Percentiles rank a stretch among this genome's conserved stretches.
Conservation (phyloP, 2,888 invertebrate species). For the Lepidocyrtoides sp. region DNA sequence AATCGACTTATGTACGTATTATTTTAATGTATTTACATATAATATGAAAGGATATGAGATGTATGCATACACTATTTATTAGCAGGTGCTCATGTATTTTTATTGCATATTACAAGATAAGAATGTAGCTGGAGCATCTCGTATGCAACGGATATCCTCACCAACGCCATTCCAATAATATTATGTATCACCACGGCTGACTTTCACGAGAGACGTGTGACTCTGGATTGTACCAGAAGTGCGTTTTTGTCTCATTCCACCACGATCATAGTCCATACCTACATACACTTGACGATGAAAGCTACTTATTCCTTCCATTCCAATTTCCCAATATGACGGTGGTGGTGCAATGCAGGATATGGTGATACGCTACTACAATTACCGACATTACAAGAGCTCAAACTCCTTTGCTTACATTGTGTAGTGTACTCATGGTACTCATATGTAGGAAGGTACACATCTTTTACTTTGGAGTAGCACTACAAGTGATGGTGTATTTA, state of each 20-base stretch:
- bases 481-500: too few species aligned
- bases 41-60: neutral
- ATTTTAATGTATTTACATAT: too few species aligned
- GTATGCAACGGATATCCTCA: constrained; percentile 45
- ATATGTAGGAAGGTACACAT: too few species aligned
- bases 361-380: neutral
- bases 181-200: neutral
- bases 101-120: constrained; percentile 53
- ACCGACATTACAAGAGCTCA: neutral
- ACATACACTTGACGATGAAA: constrained; percentile 23
- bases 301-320: constrained; percentile 18
- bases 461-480: too few species aligned
- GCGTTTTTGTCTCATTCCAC: neutral
- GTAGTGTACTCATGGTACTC: too few species aligned
- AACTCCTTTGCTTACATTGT: neutral
- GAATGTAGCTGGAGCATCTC: constrained; percentile 45
- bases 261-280: neutral
- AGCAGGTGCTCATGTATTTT: constrained; percentile 43
- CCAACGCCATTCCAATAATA: constrained; percentile 9
- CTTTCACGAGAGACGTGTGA: neutral
- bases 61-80: neutral
- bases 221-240: neutral
- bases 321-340: neutral
- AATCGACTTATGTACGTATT: neutral
- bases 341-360: neutral